A percentile compares a stretch with the other conserved stretches of the same genome.
Conservation (phyloP, 1,140 invertebrate genomes). For the Tetramorium parvispinum region DNA sequence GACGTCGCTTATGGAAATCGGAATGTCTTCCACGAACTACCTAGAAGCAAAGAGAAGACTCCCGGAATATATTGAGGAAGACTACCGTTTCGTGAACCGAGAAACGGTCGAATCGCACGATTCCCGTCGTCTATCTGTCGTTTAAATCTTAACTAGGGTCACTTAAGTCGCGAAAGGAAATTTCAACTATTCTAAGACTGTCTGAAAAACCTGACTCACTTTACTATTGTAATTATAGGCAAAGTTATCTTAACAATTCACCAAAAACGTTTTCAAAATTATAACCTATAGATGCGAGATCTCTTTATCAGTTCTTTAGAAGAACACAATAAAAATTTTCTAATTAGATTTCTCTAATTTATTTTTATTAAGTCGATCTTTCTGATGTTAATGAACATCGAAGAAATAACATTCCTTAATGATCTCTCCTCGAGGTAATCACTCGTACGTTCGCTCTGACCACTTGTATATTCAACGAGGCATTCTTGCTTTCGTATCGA, state of each 20-base stretch:
- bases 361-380: not conserved
- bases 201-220: not conserved
- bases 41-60: slow-evolving; percentile 7
- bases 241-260: not conserved
- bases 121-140: slow-evolving; percentile 20
- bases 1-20: slow-evolving; percentile 51
- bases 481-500: not conserved
- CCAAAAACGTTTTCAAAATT: not conserved
- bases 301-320: not conserved
- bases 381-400: not conserved
- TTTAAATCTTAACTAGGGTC: slow-evolving; percentile 1
- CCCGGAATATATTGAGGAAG: not conserved
- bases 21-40: slow-evolving; percentile 39
- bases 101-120: slow-evolving; percentile 28
- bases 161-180: not conserved
- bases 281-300: not conserved
- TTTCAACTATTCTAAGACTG: not conserved
- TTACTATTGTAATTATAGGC: not conserved
- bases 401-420: not conserved
- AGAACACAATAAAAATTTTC: not conserved
- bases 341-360: not conserved
- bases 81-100: not conserved
- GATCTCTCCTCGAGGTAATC: not conserved
- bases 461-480: not conserved
- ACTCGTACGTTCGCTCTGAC: not conserved